Percentiles rank a stretch among this genome's conserved stretches.
phyloP scores from a whole-genome alignment of 2,797 vertebrate species.

The Parotocinclus haroldoi region DNA sequence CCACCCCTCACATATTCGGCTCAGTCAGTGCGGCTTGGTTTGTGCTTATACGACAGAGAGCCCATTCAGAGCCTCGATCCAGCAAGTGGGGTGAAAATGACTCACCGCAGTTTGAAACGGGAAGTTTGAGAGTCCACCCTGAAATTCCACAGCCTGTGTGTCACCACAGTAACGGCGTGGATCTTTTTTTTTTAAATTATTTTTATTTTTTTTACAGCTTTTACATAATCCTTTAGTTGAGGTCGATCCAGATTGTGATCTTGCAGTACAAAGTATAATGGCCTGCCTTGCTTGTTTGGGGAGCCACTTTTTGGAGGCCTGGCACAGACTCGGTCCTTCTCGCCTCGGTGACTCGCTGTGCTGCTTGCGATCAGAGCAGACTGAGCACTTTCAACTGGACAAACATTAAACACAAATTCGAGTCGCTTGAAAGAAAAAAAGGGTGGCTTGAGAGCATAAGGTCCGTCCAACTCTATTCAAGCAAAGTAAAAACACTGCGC shows the following conservation, averaged over 20 bases:
- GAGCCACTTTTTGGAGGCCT: background rate
- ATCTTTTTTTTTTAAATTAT: too few species aligned
- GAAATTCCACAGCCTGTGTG: background rate
- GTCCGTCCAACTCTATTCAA: too few species aligned
- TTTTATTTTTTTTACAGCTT: background rate
- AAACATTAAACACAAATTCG: background rate
- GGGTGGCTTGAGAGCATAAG: too few species aligned
- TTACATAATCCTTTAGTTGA: background rate
- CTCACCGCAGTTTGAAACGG: background rate
- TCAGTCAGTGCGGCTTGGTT: too few species aligned
- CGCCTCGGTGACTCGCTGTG: background rate
- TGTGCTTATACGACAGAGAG: conserved; percentile 7
- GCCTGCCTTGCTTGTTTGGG: background rate
- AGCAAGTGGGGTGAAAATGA: conserved; percentile 2
- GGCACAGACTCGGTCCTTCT: background rate
- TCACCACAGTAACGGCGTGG: background rate
- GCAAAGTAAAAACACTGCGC: too few species aligned
- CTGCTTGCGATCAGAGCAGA: too few species aligned
- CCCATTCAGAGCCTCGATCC: conserved; percentile 30
- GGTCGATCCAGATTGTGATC: background rate
- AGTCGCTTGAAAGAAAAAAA: too few species aligned
- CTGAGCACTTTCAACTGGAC: background rate
- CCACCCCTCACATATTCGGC: too few species aligned
- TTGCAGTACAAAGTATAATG: background rate
- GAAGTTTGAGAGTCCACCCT: background rate